Evolutionary conservation across 2,888 invertebrate species (phyloP), one percentile per base, ranked within the genome.

Genomic region (Dorcus hopei): DNA sequence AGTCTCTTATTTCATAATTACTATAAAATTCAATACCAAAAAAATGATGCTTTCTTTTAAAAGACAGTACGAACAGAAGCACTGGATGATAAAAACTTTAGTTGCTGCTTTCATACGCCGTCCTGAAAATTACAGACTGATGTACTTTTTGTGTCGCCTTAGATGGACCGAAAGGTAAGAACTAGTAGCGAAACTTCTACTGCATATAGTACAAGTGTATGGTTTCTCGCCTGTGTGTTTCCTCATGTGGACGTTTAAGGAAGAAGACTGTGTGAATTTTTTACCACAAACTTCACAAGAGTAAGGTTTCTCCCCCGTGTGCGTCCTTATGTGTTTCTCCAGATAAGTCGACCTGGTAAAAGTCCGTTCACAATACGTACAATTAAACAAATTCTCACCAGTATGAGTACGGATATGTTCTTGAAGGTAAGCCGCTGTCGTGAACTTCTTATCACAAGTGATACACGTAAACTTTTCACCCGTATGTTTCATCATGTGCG

Each of bases 281-380:
- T 76, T 77, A 3, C 72, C 74, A 49, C 77, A 77, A 16, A 70
- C 68, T 38, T 69, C 68, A 65, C 76, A 77, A 8, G 70, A 64
- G 60, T 70, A 77, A 3, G 77, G 76, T 60, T 78, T 79, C 61
- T 78, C 78, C 3, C 81, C 82, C 0, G 81, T 81, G 65, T 83
- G 83, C 1, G 78, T 80, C 38, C 81, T 74, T 67, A 74, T 74
- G 66, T 83, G 83, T 38, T 76, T 79, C 61, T 80, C 81, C 47
- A 84, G 75, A 52, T 83, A 79, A 7, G 82, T 82, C 9, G 81
- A 79, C 47, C 83, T 80, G 0, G 82, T 80, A 69, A 84, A 85
- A 58, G 76, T 78, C 42, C 81, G 77, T 3, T 77, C 77, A 64
- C 79, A 79, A 9, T 74, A 65, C 19, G 71, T 69, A 65, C 80